Conservation (phyloP, 2,888 invertebrate species). For the Dascillus cervinus region DNA sequence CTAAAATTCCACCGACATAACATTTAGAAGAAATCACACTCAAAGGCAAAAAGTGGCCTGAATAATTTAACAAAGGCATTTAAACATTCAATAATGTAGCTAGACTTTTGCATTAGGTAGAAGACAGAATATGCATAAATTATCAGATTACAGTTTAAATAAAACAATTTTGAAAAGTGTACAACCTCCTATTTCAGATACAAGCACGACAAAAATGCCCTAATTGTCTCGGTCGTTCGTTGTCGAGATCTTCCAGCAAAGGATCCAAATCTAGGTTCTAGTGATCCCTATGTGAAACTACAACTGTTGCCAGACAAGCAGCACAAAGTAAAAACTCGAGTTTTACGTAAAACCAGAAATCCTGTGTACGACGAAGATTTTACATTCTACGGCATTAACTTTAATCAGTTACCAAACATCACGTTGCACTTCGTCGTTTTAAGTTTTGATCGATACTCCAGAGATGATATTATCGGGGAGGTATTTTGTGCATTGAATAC, state of each 20-base stretch:
- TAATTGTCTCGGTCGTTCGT: constrained; percentile 86
- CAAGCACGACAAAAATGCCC: constrained; percentile 80
- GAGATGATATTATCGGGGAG: constrained; percentile 98
- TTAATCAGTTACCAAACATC: constrained; percentile 78
- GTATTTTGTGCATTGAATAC: constrained; percentile 77
- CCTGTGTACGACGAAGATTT: constrained; percentile 99
- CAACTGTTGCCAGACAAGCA: constrained; percentile 96
- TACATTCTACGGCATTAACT: constrained; percentile 91
- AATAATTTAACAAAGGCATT: too few species aligned
- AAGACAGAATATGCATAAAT: too few species aligned
- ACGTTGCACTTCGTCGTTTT: constrained; percentile 90
- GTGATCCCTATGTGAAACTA: constrained; percentile 96
- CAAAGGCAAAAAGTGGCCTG: too few species aligned
- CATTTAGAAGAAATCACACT: too few species aligned
- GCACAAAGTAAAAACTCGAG: constrained; percentile 94
- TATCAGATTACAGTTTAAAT: too few species aligned
- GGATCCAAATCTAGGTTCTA: constrained; percentile 70
- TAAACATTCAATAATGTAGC: too few species aligned
- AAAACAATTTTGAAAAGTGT: too few species aligned
- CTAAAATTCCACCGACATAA: too few species aligned
- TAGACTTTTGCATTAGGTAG: too few species aligned
- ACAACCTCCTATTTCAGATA: too few species aligned
- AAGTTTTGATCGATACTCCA: constrained; percentile 89
- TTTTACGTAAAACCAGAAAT: constrained; percentile 90
- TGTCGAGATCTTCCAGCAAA: constrained; percentile 84